Evolutionary conservation across 2,888 invertebrate species (phyloP), one percentile per base, ranked within the genome.

Genomic region (Euplagia quadripunctaria): DNA sequence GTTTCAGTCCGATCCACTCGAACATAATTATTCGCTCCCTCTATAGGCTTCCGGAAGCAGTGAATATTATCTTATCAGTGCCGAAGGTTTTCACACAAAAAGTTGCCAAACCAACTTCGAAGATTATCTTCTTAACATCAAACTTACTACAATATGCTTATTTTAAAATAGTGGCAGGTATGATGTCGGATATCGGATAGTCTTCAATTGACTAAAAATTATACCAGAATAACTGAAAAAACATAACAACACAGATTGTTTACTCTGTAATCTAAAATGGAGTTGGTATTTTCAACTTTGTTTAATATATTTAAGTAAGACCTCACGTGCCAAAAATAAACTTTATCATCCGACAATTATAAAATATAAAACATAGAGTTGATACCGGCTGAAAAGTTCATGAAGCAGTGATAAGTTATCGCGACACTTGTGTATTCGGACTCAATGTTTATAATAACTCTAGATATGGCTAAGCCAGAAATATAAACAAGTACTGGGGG

Each of bases 351-450:
- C 31, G 31, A 9, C 17, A 16, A 41, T 31, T 55, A 55, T 51
- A 55, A 63, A 20, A 16, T 46, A 51, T 67, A 70, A 58, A 73
- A 58, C 65, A 55, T 49, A 46, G 58, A 49, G 31, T 46, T 64
- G 70, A 64, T 68, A 68, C 49, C 61, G 42, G 61, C 16, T 17
- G 12, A 61, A 49, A 52, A 70, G 64, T 64, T 51, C 64, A 68
- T 55, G 16, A 64, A 74, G 64, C 52, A 64, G 9, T 20, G n/a
- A 63, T 42, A 68, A 66, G 70, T 74, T 74, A 71, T 71, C 70
- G 41, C 41, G n/a, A 67, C 51, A 49, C 66, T 67, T 43, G 52
- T 61, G 49, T 73, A 31, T 31, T 31, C 31, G 31, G 31, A 31
- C 31, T 31, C 2, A 31, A 31, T 31, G 16, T 64, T 17, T 51